These are phyloP conservation scores for Papilio gigon DNA, from an alignment of 2,888 invertebrate species.

Conservation along the genomic window DNA sequence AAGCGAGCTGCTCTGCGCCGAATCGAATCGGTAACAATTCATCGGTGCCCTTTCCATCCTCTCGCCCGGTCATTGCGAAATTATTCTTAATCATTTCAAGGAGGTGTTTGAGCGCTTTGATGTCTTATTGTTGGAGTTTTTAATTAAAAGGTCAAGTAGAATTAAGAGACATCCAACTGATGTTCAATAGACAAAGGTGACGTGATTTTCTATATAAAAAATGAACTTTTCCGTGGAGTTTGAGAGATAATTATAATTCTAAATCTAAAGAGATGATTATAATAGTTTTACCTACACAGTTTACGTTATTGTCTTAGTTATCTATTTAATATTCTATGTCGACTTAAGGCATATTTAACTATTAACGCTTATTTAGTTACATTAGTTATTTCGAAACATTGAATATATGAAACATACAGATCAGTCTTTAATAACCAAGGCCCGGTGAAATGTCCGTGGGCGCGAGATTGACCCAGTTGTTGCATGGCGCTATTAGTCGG, in stretches of 20 bases:
- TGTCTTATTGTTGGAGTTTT: background rate
- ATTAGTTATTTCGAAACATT: conserved; percentile 3
- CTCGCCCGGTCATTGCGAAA: conserved; percentile 65
- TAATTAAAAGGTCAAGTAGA: conserved; percentile 21
- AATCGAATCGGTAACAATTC: conserved; percentile 66
- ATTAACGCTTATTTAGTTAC: conserved; percentile 20
- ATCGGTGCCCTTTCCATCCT: conserved; percentile 63
- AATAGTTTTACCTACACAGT: no score
- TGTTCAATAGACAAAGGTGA: background rate
- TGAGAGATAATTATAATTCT: no score
- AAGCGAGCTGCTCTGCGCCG: conserved; percentile 66
- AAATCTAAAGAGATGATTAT: no score
- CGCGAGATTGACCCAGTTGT: conserved; percentile 37
- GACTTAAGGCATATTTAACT: no score
- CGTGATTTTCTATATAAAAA: background rate
- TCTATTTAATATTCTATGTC: no score
- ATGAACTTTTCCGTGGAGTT: no score
- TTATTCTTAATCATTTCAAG: conserved; percentile 34
- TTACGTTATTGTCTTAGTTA: no score
- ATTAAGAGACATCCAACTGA: background rate
- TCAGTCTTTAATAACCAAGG: conserved; percentile 13
- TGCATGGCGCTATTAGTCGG: conserved; percentile 36
- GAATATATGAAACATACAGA: conserved; percentile 2
- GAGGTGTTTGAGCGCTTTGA: conserved; percentile 12
- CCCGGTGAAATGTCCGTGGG: conserved; percentile 24